Conservation (phyloP, 2,797 vertebrate species). For the Geotrypetes seraphini region DNA sequence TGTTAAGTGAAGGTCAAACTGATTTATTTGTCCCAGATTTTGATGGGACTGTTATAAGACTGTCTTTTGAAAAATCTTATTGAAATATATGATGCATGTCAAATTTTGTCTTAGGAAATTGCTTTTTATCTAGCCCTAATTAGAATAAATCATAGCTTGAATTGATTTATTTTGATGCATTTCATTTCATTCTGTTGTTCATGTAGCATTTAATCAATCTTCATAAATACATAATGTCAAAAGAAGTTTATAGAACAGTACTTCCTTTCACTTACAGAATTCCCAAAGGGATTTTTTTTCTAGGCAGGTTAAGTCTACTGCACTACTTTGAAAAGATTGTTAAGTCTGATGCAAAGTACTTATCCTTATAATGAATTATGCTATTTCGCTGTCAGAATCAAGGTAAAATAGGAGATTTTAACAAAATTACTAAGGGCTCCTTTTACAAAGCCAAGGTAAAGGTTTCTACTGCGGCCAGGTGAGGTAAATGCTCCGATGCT, state of each 20-base stretch:
- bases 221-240: slow-evolving; percentile 8
- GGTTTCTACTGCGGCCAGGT: too few species aligned
- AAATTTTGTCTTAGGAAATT: slow-evolving; percentile 6
- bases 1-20: neutral
- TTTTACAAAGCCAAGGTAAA: too few species aligned
- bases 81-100: slow-evolving; percentile 4
- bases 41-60: neutral
- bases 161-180: neutral
- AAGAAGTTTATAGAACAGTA: neutral
- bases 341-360: neutral
- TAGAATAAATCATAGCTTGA: neutral
- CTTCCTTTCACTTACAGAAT: neutral
- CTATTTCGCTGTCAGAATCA: too few species aligned
- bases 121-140: neutral
- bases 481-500: too few species aligned
- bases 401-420: too few species aligned
- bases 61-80: slow-evolving; percentile 7
- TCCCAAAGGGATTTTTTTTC: neutral
- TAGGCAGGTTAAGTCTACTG: neutral
- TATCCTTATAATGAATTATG: neutral
- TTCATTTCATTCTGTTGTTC: neutral
- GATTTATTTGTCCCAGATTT: slow-evolving; percentile 1
- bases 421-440: too few species aligned
- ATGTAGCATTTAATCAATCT: neutral
- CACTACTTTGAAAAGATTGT: neutral